Evolutionary conservation across 2,888 invertebrate genomes (phyloP), one percentile per base, ranked within the genome.

Genomic region (Hemithea aestivaria): DNA sequence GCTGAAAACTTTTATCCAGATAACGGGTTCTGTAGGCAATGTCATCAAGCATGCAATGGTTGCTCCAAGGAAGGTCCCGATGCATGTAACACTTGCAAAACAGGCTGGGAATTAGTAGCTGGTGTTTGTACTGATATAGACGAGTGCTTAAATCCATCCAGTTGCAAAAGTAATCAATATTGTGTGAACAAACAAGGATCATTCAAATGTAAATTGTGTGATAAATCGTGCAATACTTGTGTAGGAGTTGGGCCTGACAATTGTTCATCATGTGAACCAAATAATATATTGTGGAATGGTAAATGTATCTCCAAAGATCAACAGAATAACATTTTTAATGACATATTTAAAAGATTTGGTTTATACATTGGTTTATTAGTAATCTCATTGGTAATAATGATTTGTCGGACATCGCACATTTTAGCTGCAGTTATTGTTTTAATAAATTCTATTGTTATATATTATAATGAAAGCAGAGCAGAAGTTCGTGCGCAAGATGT

Each of bases 171-270:
- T 3, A 90, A 92, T 68, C 90, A 96, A 65, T 97, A 94, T 71
- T 98, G 98, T 79, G 89, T 94, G 0, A 98, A 98, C 68, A 92
- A 88, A 40, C 94, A 94, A 57, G 97, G 98, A 7, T 92, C 94
- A 1, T 94, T 90, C 68, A 77, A 81, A 11, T 97, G 97, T 76
- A 80, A 92, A 59, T 90, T 89, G 45, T 98, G 98, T 85, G 95
- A 97, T 75, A 89, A 83, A 52, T 90, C 96, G 1, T 98, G 97
- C 70, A 85, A 89, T 45, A 92, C 93, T 2, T 98, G 98, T 71
- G 88, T 85, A 20, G 96, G 96, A 2, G 92, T 93, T 73, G 97
- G 97, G 0, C 91, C 94, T 8, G 93, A 94, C 64, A 94, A 95
- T 90, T 98, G 97, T 74, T 88, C 89, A 33, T 84, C 90, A 56